phyloP scores from a whole-genome alignment of 2,797 vertebrate genomes.

The Adrianichthys oophorus region DNA sequence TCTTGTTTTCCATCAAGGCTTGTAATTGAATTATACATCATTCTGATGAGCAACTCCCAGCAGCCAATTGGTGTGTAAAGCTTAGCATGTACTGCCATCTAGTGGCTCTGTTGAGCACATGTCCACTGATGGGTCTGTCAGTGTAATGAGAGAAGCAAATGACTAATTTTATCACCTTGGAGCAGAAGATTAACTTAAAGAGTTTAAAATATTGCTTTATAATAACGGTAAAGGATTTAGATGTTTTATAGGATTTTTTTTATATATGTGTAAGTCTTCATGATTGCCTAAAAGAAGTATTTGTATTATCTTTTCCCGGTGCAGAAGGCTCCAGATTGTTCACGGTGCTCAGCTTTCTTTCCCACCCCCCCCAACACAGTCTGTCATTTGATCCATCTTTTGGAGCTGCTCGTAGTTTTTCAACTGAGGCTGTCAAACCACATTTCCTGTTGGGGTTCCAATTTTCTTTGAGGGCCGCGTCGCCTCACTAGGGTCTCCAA shows the following conservation, averaged over 20 bases:
- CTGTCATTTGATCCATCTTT: conserved; percentile 53
- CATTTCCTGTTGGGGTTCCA: conserved; percentile 41
- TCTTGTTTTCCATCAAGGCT: conserved; percentile 29
- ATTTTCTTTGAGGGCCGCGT: conserved; percentile 17
- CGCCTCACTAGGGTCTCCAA: conserved; percentile 46
- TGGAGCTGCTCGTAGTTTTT: conserved; percentile 63
- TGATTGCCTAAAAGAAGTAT: conserved; percentile 12
- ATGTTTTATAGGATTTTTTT: no score
- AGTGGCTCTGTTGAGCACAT: conserved; percentile 31
- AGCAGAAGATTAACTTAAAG: no score
- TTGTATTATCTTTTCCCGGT: conserved; percentile 17
- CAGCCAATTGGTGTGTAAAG: not conserved
- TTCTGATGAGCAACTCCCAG: not conserved
- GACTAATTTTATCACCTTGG: no score
- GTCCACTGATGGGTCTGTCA: conserved; percentile 47
- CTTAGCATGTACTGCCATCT: conserved; percentile 69
- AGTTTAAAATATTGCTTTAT: no score
- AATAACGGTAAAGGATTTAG: no score
- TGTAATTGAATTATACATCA: conserved; percentile 23
- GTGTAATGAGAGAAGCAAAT: not conserved
- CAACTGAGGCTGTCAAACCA: conserved; percentile 56
- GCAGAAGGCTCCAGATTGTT: conserved; percentile 49
- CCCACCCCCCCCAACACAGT: conserved; percentile 3
- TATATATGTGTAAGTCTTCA: not conserved
- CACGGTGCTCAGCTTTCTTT: conserved; percentile 13